Base-by-base conservation (phyloP, 2,113 vertebrate genomes). In the Archocentrus centrarchus region DNA sequence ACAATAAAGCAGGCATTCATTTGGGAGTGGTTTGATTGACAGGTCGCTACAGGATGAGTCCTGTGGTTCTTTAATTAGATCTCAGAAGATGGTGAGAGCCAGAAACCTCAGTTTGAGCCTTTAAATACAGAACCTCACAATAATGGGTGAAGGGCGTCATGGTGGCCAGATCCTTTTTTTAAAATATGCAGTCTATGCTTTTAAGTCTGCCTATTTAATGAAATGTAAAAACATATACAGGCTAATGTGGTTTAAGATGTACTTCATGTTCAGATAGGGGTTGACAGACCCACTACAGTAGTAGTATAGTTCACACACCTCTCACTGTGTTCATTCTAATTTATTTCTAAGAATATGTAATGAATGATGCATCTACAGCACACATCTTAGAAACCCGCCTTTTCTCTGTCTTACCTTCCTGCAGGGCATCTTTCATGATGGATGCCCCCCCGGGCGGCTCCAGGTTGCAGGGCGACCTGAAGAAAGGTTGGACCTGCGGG, bases 381-480 rank as follows among this genome's bases (percentile, higher is more conserved):
- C 27, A 3, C 27, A 27, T 18, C 15, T 47, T 18, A 47, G 20
- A 59, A 75, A 24, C 22, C 35, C 7, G 17, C 18, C 41, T 18
- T 59, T 11, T 27, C 4, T 76, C 79, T 11, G 37, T 41, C 95
- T 93, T 89, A 99, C 98, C 98, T 95, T 99, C 98, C 87, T 93
- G 97, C 85, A 99, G 95, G 77, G 97, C 97, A 6, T 96, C 96
- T 92, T 96, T 98, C 96, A 99, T 97, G 44, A 99, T 91, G 9
- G 95, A 95, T 4, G 97, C 97, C 87, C 98, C 98, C 91, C 94
- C 97, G 53, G 96, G 96, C 18, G 96, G 94, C 35, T 98, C 97
- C 22, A 96, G 96, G n/a, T 95, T 96, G 90, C 91, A 95, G 85
- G 81, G 75, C 11, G 97, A 96, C 84, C 98, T 96, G 96, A 99